phyloP scores from a whole-genome alignment of 2,797 vertebrate genomes.

The Rhabdomys pumilio region DNA sequence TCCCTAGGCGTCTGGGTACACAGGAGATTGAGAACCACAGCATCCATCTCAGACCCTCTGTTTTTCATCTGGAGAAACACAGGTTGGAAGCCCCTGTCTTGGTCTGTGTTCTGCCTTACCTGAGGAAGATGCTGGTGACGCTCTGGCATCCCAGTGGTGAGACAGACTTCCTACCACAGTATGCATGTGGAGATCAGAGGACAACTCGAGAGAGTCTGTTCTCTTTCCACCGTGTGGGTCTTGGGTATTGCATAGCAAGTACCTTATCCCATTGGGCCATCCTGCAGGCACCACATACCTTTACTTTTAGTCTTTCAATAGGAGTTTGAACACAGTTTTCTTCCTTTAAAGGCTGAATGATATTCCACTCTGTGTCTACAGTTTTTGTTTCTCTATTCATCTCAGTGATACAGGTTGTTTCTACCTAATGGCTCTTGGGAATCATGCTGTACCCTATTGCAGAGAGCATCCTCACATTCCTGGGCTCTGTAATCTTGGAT shows the following conservation, averaged over 20 bases:
- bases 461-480: neutral
- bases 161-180: neutral
- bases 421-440: neutral
- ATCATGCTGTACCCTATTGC: neutral
- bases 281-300: no score
- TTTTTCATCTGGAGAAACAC: neutral
- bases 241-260: neutral
- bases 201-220: neutral
- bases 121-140: neutral
- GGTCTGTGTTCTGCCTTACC: neutral
- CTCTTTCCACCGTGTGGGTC: neutral
- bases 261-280: neutral
- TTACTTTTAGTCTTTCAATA: neutral
- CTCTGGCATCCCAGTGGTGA: neutral
- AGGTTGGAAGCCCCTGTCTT: neutral
- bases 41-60: neutral
- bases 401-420: neutral
- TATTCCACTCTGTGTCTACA: neutral
- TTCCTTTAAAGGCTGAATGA: neutral
- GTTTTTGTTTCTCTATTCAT: neutral
- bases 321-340: neutral
- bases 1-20: neutral
- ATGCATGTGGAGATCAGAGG: neutral
- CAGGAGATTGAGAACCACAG: neutral
- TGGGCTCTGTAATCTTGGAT: neutral